Evolutionary conservation across 2,797 vertebrate genomes (phyloP).

Genomic region (Pangasius djambal): DNA sequence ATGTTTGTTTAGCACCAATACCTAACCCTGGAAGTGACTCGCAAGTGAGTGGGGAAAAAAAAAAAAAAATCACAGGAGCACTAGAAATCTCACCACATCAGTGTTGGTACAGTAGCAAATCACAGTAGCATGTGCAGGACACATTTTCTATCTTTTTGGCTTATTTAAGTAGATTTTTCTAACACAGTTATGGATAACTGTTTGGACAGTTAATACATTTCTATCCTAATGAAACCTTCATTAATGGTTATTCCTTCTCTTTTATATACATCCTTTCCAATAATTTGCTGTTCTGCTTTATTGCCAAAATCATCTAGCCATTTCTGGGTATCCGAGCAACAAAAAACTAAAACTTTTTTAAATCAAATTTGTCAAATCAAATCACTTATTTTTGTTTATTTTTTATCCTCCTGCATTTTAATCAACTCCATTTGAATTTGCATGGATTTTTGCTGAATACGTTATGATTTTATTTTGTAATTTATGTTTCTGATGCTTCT

Average conservation of each 20-base stretch:
- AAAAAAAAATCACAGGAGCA: not conserved
- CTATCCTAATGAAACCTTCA: not conserved
- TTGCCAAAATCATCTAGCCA: not conserved
- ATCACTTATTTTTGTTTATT: not conserved
- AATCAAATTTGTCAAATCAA: not conserved
- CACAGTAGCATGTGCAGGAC: not conserved
- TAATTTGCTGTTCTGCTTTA: not conserved
- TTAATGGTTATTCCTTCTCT: not conserved
- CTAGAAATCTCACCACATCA: not conserved
- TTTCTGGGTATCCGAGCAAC: not conserved
- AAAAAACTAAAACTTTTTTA: not conserved
- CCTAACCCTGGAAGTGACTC: not conserved
- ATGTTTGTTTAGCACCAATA: not conserved
- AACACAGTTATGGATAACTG: not conserved
- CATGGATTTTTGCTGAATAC: not conserved
- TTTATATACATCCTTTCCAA: not conserved
- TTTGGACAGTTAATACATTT: not conserved
- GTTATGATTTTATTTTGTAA: not conserved
- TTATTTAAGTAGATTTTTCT: not conserved
- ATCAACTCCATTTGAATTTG: not conserved
- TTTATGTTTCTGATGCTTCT: not conserved
- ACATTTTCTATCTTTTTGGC: not conserved
- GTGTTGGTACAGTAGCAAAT: no score
- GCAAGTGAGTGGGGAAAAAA: no score
- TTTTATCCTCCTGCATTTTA: not conserved